phyloP scores from a whole-genome alignment of 2,797 vertebrate genomes.

The Choloepus didactylus region DNA sequence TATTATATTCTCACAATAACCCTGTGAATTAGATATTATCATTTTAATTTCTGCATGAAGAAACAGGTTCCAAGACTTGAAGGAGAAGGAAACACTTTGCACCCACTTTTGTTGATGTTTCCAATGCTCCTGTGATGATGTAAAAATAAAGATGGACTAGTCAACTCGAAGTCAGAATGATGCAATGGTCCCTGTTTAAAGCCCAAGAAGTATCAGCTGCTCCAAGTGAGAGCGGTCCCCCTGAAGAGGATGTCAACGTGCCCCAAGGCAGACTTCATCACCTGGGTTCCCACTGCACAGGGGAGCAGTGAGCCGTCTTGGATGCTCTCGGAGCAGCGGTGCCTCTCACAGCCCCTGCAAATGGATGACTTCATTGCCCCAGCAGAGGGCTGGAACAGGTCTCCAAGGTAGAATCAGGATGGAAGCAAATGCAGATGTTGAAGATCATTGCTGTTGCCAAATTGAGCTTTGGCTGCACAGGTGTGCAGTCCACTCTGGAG shows the following conservation, averaged over 20 bases:
- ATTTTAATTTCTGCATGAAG: background rate
- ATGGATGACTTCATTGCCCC: background rate
- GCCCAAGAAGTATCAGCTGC: background rate
- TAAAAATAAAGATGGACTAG: conserved; percentile 29
- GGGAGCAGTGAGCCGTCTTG: background rate
- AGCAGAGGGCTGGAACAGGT: background rate
- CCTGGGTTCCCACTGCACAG: background rate
- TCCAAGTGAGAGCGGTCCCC: background rate
- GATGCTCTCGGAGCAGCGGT: background rate
- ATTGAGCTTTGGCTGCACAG: background rate
- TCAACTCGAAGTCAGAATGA: background rate
- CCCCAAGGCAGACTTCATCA: background rate
- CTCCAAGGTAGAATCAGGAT: background rate
- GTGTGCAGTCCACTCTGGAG: background rate
- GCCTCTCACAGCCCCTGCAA: background rate
- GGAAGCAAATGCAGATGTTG: background rate
- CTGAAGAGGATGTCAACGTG: background rate
- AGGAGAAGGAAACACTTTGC: background rate
- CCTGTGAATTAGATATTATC: background rate
- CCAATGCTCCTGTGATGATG: background rate
- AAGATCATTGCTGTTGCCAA: background rate
- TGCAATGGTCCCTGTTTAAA: background rate
- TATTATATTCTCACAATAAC: background rate
- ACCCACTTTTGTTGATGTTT: background rate
- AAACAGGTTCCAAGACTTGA: background rate